A percentile compares a stretch with the other conserved stretches of the same genome.
Conservation (phyloP, 2,888 invertebrate species). For the Melinopterus prodromus region DNA sequence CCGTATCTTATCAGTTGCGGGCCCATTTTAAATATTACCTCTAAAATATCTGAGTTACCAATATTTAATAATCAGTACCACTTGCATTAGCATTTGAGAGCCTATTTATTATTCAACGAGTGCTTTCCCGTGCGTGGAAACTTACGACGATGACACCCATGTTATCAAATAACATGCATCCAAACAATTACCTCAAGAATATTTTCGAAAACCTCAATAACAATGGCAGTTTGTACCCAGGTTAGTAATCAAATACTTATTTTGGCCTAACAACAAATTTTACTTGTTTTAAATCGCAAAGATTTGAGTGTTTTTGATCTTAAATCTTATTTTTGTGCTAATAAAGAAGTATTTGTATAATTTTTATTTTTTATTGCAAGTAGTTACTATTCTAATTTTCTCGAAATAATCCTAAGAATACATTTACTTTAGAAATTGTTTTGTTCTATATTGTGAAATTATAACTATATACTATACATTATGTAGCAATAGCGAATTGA, state of each 20-base stretch:
- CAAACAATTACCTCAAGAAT: conserved; percentile 35
- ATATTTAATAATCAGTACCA: conserved; percentile 56
- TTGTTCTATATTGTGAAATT: too few species aligned
- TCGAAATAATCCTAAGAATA: too few species aligned
- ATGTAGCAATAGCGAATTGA: too few species aligned
- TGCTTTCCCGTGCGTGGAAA: conserved; percentile 23
- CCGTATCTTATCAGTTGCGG: conserved; percentile 49
- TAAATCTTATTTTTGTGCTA: too few species aligned
- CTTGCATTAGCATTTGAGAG: conserved; percentile 57
- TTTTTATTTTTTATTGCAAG: too few species aligned
- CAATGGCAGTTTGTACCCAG: conserved; percentile 33
- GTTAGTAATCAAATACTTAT: conserved; percentile 30
- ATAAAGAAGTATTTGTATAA: too few species aligned
- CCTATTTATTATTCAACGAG: conserved; percentile 58
- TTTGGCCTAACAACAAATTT: neutral
- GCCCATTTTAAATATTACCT: conserved; percentile 38
- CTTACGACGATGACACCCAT: conserved; percentile 39
- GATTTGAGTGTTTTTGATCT: neutral
- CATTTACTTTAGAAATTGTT: too few species aligned
- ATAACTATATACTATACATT: too few species aligned
- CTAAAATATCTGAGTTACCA: conserved; percentile 50
- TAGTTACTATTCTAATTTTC: too few species aligned
- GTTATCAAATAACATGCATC: conserved; percentile 36
- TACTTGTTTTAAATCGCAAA: conserved; percentile 8
- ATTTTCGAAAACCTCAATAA: conserved; percentile 36